Base-by-base conservation (phyloP, 2,797 vertebrate genomes). In the Carcharodon carcharias region DNA sequence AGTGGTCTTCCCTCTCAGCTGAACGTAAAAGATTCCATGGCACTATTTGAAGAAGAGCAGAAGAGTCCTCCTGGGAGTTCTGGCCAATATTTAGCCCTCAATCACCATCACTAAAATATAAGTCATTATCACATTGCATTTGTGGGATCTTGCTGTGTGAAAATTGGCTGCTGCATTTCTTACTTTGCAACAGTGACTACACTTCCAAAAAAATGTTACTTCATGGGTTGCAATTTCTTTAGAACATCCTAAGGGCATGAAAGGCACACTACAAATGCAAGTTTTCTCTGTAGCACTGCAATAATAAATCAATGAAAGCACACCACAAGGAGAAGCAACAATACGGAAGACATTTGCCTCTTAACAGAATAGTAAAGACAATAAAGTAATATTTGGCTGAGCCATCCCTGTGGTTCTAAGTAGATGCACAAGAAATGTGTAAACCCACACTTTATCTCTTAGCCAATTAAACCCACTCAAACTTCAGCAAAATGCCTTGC, bases 361-460 rank as follows among this genome's bases (percentile, higher is more conserved):
- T 45, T 67, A 45, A 40, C 2, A 67, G 63, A 67, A 45, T 28
- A 23, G 89, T 4, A 93, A 67, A 67, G 63, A 11, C 40, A 40
- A n/a, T 45, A 26, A 93, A 67, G 91, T 93, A 45, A 65, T 93
- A 45, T 45, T 23, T 45, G 63, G 61, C 63, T 67, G 91, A 67
- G 63, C 91, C 91, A 93, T 26, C 35, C 88, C 88, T 56, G 87
- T 31, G 87, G 9, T 65, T n/a, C 35, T 45, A 67, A 40, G 63
- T 67, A 67, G 91, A 45, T 50, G 63, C 63, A 67, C 61, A 67
- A 65, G 61, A 45, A n/a, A 18, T 63, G n/a, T 45, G 21, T 93
- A 93, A 93, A 26, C n/a, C 61, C n/a, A 93, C 23, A 93, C 91
- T 92, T 63, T 61, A 91, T 91, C 31, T 67, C 91, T 93, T 67